Base-by-base conservation (phyloP, 2,113 vertebrate genomes). In the Cynocephalus volans region DNA sequence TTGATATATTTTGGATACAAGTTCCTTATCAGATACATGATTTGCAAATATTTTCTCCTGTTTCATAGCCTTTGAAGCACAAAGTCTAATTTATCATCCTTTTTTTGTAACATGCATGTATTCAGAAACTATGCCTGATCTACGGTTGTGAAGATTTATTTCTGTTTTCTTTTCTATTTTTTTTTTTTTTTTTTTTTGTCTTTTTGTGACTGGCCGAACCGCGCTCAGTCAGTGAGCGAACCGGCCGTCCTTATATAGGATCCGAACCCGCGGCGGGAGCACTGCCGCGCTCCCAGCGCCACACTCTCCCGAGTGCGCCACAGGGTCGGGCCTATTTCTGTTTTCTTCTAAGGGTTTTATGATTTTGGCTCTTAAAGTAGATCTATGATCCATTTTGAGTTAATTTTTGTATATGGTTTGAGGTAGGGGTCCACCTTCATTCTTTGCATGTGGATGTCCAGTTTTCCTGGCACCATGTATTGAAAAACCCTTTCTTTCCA, bases 381-480 rank as follows among this genome's bases (percentile, higher is more conserved):
- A 24, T 48, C 24, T 24, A 0, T 21, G 64, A 48, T 31, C 54
- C 23, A 24, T 58, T 52, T 75, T 50, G 90, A 75, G 19, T 56
- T 82, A 4, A 48, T 26, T n/a, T 48, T 28, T 45, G 45, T 52
- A 41, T 64, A 45, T 14, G 36, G n/a, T 36, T 17, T 93, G 79
- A 90, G 79, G 28, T 48, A 72, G 54, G 89, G 60, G 26, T 83
- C 33, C 19, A 8, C 31, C 77, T 26, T 76, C 60, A 23, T 76
- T 75, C 52, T 72, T 64, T 18, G 28, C 14, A 10, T 7, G 2
- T 65, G 83, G 26, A 13, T 2, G 1, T n/a, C 52, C n/a, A 3
- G 6, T 73, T 1, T 21, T 83, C n/a, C n/a, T 11, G 10, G 24
- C 1, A 18, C 15, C 10, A 0, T 17, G 9, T 58, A 15, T 50